Evolutionary conservation across 1,140 invertebrate species (phyloP).

Genomic region (Daktulosphaira vitifoliae): DNA sequence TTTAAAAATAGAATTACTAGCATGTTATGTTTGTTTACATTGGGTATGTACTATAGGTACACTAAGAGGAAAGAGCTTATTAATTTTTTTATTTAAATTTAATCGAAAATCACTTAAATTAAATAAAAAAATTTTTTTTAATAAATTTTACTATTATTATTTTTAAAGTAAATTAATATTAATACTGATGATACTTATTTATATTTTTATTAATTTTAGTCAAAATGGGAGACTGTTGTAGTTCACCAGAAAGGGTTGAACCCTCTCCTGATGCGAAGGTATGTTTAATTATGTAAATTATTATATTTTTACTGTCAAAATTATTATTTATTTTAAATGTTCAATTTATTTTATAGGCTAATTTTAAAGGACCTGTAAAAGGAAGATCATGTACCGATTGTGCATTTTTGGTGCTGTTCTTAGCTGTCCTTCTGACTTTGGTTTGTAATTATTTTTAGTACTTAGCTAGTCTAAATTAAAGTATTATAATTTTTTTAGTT

Average conservation of each 20-base stretch:
- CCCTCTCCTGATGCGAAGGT: slow-evolving; percentile 32
- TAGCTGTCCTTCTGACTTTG: slow-evolving; percentile 47
- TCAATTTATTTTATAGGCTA: slow-evolving; percentile 23
- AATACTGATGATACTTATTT: too few relatives aligned
- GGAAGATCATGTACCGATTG: slow-evolving; percentile 53
- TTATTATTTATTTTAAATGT: not conserved
- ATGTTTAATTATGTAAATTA: not conserved
- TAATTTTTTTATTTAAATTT: too few relatives aligned
- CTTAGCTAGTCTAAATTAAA: not conserved
- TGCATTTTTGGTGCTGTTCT: slow-evolving; percentile 48
- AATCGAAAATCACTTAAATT: too few relatives aligned
- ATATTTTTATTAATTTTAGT: slow-evolving; percentile 6
- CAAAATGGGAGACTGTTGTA: slow-evolving; percentile 35
- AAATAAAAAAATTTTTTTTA: too few relatives aligned
- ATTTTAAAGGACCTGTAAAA: slow-evolving; percentile 40
- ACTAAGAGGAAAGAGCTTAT: too few relatives aligned
- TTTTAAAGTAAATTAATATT: too few relatives aligned
- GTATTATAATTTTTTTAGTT: not conserved
- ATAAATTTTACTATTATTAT: too few relatives aligned
- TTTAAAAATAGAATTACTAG: too few relatives aligned
- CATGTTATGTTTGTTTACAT: too few relatives aligned
- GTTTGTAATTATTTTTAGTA: slow-evolving; percentile 45
- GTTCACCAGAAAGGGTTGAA: slow-evolving; percentile 35
- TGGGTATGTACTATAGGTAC: too few relatives aligned
- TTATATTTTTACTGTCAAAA: slow-evolving; percentile 11